These are phyloP conservation scores for Sebastes kiyomatsui DNA, from an alignment of 2,797 vertebrate genomes.

Conservation along the genomic window DNA sequence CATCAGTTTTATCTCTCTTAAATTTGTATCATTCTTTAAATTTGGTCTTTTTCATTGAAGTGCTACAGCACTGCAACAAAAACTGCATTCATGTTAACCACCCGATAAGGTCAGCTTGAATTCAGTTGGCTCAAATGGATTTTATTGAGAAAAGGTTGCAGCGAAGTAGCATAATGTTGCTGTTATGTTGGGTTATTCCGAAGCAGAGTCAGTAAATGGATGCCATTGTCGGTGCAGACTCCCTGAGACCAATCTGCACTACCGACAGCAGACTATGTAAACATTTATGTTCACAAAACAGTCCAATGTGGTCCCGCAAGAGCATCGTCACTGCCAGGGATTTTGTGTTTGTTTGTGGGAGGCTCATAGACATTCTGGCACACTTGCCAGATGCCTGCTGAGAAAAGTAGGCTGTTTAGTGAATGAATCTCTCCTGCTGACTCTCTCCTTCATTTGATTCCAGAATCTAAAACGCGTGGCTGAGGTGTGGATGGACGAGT, in stretches of 20 bases:
- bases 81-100: neutral
- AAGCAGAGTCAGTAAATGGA: neutral
- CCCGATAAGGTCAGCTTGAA: neutral
- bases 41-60: neutral
- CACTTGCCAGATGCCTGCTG: neutral
- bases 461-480: conserved; percentile 98
- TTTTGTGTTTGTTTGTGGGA: neutral
- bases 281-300: neutral
- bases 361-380: neutral
- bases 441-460: neutral
- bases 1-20: neutral
- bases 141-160: neutral
- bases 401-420: neutral
- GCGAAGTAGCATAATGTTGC: neutral
- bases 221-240: neutral
- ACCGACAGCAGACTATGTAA: neutral
- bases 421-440: neutral
- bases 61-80: neutral
- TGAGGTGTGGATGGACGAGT: conserved; percentile 99
- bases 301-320: neutral
- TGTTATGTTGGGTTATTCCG: neutral
- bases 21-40: neutral
- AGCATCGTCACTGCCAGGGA: neutral
- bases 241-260: neutral
- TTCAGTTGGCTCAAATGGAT: neutral